These are phyloP conservation scores for Uria aalge DNA, from an alignment of 2,113 vertebrate species.

Conservation along the genomic window DNA sequence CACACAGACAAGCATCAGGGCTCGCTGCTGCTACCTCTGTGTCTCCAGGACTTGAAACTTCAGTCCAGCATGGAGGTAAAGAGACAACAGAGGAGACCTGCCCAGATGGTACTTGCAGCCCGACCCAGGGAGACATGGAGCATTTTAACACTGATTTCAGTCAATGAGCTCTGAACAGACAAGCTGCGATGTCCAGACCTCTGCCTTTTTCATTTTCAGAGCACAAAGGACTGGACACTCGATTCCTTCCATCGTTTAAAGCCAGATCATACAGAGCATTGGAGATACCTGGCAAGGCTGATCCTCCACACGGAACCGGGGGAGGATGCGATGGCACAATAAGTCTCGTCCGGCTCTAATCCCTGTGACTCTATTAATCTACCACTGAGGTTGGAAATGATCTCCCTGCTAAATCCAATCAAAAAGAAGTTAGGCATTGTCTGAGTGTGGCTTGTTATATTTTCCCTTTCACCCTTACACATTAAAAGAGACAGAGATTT, in stretches of 20 bases:
- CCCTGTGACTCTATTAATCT: neutral
- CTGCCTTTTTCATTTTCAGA: neutral
- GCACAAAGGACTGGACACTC: neutral
- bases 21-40: neutral
- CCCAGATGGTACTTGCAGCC: neutral
- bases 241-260: neutral
- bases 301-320: neutral
- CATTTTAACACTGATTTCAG: neutral
- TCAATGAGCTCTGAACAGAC: neutral
- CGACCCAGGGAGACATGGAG: accelerated
- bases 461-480: neutral
- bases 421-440: neutral
- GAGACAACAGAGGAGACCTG: neutral
- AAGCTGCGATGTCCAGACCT: neutral
- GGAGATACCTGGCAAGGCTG: neutral
- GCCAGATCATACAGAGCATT: neutral
- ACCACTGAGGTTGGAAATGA: neutral
- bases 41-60: neutral
- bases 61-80: neutral
- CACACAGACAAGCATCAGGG: neutral
- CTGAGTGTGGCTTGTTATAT: neutral
- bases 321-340: neutral
- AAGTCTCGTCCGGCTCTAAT: neutral
- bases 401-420: neutral
- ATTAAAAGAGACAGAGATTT: neutral